A percentile compares a stretch with the other conserved stretches of the same genome.
Conservation (phyloP, 2,113 vertebrate genomes). For the Paramisgurnus dabryanus region DNA sequence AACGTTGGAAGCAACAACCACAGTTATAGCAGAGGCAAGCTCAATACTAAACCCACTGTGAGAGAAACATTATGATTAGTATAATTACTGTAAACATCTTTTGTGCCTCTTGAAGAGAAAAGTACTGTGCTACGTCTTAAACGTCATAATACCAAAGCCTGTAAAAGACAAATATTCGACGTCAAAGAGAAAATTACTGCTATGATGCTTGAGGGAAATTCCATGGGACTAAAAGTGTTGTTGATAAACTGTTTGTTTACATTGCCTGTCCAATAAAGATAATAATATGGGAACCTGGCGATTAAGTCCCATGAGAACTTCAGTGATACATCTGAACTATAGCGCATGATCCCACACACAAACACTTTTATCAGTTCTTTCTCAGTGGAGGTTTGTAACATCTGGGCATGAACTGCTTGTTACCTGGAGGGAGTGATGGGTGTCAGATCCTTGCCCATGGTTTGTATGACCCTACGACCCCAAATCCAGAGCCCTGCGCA, state of each 20-base stretch:
- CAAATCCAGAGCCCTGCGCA: slow-evolving; percentile 92
- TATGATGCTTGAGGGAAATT: neutral
- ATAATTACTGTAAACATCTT: slow-evolving; percentile 6
- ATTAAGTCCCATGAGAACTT: slow-evolving; percentile 29
- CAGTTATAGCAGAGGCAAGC: slow-evolving; percentile 89
- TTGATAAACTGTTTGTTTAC: slow-evolving; percentile 33
- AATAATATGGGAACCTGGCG: slow-evolving; percentile 12
- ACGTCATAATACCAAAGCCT: slow-evolving; percentile 18
- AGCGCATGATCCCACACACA: slow-evolving; percentile 19
- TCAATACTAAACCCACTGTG: slow-evolving; percentile 96
- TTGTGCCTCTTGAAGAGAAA: neutral
- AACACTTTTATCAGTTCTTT: neutral
- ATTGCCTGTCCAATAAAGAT: slow-evolving; percentile 21
- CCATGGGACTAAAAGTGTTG: neutral
- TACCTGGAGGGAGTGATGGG: slow-evolving; percentile 97
- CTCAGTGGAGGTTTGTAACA: neutral
- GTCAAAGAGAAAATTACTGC: neutral
- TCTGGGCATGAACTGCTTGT: neutral
- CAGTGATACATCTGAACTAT: neutral
- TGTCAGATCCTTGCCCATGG: slow-evolving; percentile 94
- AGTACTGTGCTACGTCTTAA: neutral
- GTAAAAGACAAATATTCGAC: slow-evolving; percentile 13
- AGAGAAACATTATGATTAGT: slow-evolving; percentile 24
- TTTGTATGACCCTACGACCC: slow-evolving; percentile 97
- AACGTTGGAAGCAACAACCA: slow-evolving; percentile 91